Evolutionary conservation across 2,888 invertebrate species (phyloP).

Genomic region (Drosophila nigritarsus): DNA sequence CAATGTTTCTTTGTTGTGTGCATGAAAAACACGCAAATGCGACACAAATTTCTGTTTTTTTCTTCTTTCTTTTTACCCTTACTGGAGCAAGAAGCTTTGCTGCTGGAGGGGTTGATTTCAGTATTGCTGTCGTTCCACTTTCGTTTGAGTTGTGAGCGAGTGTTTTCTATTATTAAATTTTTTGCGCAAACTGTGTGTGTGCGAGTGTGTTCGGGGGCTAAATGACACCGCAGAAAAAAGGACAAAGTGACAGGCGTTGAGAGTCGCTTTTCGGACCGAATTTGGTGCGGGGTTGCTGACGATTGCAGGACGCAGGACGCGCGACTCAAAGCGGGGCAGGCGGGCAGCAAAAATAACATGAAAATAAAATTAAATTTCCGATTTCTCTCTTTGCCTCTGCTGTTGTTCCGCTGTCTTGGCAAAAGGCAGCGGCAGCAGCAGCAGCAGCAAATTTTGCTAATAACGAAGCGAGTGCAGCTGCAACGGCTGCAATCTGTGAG

Average conservation of each 20-base stretch:
- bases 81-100: conserved; percentile 12
- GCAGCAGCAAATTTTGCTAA: conserved; percentile 71
- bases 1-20: conserved; percentile 29
- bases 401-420: conserved; percentile 36
- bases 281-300: conserved; percentile 23
- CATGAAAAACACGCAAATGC: conserved; percentile 42
- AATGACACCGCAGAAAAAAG: conserved; percentile 79
- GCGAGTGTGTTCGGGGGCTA: conserved; percentile 45
- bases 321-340: conserved; percentile 12
- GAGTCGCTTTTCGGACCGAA: conserved; percentile 17
- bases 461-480: conserved; percentile 72
- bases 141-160: conserved; percentile 42
- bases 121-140: conserved; percentile 57
- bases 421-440: conserved; percentile 21
- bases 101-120: conserved; percentile 65
- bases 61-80: conserved; percentile 41
- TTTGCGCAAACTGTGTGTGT: conserved; percentile 56
- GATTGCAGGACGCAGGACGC: conserved; percentile 15
- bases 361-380: conserved; percentile 81
- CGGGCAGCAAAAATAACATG: conserved; percentile 64
- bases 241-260: conserved; percentile 64
- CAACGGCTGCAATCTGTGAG: conserved; percentile 19
- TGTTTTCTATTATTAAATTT: conserved; percentile 79
- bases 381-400: conserved; percentile 42
- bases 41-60: conserved; percentile 36